A percentile compares a stretch with the other conserved stretches of the same genome.
Conservation (phyloP, 2,113 vertebrate species). For the Tragulus kanchil region DNA sequence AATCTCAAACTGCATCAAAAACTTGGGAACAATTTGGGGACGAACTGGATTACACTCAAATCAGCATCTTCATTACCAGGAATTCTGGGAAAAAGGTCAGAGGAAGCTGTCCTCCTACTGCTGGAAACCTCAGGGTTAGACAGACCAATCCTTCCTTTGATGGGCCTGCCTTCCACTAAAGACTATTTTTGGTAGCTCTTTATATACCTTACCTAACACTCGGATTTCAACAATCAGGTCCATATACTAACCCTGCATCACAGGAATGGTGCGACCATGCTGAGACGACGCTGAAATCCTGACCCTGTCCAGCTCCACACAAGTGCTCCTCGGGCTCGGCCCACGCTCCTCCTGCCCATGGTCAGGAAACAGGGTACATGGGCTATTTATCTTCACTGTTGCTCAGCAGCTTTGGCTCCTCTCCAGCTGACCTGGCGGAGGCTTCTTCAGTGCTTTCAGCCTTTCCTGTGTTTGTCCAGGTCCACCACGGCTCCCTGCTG, state of each 20-base stretch:
- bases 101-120: neutral
- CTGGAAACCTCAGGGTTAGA: neutral
- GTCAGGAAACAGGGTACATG: neutral
- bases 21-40: neutral
- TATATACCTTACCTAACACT: neutral
- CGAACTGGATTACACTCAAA: neutral
- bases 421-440: neutral
- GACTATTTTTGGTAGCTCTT: neutral
- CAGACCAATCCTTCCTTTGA: neutral
- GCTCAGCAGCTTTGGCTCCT: neutral
- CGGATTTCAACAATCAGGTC: neutral
- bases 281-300: neutral
- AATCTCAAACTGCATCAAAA: neutral
- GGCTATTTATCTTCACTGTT: neutral
- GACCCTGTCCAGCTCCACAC: neutral
- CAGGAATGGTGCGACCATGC: neutral
- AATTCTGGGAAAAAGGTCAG: neutral
- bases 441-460: neutral
- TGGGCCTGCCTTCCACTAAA: neutral
- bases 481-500: neutral
- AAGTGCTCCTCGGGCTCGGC: neutral
- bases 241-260: neutral
- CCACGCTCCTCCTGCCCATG: neutral
- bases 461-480: neutral
- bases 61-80: neutral